Conservation (phyloP, 2,113 vertebrate genomes). For the Etheostoma cragini region DNA sequence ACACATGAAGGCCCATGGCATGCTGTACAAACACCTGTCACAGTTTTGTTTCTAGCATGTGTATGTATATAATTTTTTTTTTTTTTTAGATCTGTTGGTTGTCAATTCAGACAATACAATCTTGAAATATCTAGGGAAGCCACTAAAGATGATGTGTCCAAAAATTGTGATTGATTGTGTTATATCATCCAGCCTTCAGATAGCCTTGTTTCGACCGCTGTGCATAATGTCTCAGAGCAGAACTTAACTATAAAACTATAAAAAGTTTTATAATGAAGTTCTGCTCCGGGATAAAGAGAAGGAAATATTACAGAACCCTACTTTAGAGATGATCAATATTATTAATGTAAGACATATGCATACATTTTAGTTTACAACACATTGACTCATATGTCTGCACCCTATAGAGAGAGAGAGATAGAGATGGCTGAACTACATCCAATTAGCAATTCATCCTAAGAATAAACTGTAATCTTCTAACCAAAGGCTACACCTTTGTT, state of each 20-base stretch:
- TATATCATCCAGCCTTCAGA: background rate
- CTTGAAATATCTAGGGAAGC: background rate
- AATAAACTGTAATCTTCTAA: constrained; percentile 38
- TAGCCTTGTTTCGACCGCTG: background rate
- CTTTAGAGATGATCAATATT: constrained; percentile 5
- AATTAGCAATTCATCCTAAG: constrained; percentile 46
- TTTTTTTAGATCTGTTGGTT: background rate
- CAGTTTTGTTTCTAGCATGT: background rate
- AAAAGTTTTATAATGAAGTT: no score
- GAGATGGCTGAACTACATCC: constrained; percentile 18
- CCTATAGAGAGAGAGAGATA: background rate
- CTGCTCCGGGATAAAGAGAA: constrained; percentile 15
- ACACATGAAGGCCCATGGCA: background rate
- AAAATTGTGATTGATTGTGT: background rate
- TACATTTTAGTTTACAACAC: constrained; percentile 37
- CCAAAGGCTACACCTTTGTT: constrained; percentile 20
- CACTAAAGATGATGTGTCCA: background rate
- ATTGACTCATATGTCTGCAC: constrained; percentile 8
- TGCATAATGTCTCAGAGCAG: background rate
- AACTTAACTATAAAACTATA: constrained; percentile 5
- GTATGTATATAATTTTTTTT: background rate
- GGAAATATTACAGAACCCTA: background rate
- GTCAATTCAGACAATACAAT: background rate
- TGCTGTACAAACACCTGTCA: background rate
- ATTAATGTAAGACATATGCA: constrained; percentile 14